Evolutionary conservation across 2,797 vertebrate species (phyloP), one percentile per base, ranked within the genome.

Genomic region (Bradypus variegatus): DNA sequence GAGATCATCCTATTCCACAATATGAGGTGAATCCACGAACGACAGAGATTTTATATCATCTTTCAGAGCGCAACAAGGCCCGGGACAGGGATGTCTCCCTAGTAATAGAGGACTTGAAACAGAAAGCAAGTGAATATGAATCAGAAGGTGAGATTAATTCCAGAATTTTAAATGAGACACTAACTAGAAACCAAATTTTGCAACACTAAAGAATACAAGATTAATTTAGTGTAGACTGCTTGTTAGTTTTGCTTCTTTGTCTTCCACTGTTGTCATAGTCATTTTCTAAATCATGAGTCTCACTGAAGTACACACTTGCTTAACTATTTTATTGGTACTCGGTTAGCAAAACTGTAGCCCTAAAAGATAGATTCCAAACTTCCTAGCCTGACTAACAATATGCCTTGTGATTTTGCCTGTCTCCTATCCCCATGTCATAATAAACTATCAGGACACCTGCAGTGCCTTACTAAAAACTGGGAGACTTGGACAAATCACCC

Each of bases 11-110:
- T 19, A 36, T 98, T 80, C 98, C 98, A 0, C 48, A 86, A 1
- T 98, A 98, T 25, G 97, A 98, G 91, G 97, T 98, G 58, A 98
- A 98, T 95, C 93, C 96, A 1, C 90, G 96, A 91, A 98, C 98
- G 0, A 95, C 98, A 75, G 97, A 98, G 70, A 65, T 98, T 48
- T 96, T 99, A 86, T 94, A 98, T 87, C 96, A 98, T 81, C 92
- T 99, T 60, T 96, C 95, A 4, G 94, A 97, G 91, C 82, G 33
- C 94, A 98, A 95, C 64, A 98, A 98, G 41, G 92, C 94, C 36
- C 97, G 97, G 12, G 97, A 98, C 85, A 97, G 72, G 1, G 98
- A 99, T 33, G 78, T 97, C 36, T 23, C 36, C 25, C 96, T 98
- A 2, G 94, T 99, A 8, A 95, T 97, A 29, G 97, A 98, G 23